Conservation (phyloP, 2,888 invertebrate species). For the Eustalomyia histrio region DNA sequence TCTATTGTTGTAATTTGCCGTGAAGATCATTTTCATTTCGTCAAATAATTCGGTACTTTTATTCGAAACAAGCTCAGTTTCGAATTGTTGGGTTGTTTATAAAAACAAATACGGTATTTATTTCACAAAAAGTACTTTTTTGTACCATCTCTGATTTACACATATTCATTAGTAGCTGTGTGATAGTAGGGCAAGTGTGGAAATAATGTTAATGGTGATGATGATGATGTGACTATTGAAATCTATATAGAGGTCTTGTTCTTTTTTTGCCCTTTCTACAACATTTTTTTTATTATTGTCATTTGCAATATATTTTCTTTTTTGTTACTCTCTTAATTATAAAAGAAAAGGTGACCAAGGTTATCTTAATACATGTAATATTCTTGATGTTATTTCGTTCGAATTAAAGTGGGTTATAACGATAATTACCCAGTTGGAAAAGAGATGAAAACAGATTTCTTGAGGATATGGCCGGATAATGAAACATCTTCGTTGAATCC, state of each 20-base stretch:
- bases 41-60: no score
- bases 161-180: not conserved
- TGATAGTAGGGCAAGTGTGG: constrained; percentile 12
- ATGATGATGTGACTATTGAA: constrained; percentile 27
- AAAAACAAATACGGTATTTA: no score
- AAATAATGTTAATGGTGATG: constrained; percentile 10
- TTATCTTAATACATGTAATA: constrained; percentile 38
- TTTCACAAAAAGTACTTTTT: no score
- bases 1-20: no score
- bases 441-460: no score
- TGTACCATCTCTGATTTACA: no score
- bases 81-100: no score
- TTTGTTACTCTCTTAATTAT: constrained; percentile 49
- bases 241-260: constrained; percentile 31
- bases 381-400: constrained; percentile 15
- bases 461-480: no score
- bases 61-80: no score
- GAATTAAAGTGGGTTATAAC: constrained; percentile 51
- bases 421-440: not conserved
- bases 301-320: constrained; percentile 30
- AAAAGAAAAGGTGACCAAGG: constrained; percentile 60
- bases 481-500: no score
- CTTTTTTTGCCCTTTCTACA: constrained; percentile 17
- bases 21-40: no score
- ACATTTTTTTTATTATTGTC: constrained; percentile 1